These are phyloP conservation scores for Latheticus oryzae DNA, from an alignment of 2,888 invertebrate genomes.

Conservation along the genomic window DNA sequence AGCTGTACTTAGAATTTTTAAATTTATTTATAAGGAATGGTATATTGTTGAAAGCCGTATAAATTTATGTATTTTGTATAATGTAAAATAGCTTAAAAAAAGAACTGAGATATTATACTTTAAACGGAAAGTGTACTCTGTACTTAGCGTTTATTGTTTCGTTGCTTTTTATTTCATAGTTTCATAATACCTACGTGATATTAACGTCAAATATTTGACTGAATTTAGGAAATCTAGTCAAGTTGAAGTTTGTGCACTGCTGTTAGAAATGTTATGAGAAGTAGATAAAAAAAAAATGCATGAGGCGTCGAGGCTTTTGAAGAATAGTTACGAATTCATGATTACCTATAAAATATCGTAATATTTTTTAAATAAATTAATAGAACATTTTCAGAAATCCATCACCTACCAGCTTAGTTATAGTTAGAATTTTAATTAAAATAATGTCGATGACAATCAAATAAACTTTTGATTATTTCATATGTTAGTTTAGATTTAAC, in stretches of 20 bases:
- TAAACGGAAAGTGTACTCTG: slow-evolving; percentile 56
- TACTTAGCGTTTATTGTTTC: slow-evolving; percentile 53
- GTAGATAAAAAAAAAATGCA: slow-evolving; percentile 54
- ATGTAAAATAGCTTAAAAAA: slow-evolving; percentile 60
- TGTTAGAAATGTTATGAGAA: slow-evolving; percentile 55
- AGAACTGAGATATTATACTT: slow-evolving; percentile 59
- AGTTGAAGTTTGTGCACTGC: slow-evolving; percentile 61
- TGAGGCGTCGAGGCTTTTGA: slow-evolving; percentile 48
- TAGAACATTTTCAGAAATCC: slow-evolving; percentile 29
- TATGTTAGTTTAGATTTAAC: slow-evolving; percentile 35
- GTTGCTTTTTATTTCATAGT: slow-evolving; percentile 48
- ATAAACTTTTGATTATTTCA: too few relatives aligned
- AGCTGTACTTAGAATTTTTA: slow-evolving; percentile 60
- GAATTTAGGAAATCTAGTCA: slow-evolving; percentile 57
- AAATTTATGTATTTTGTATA: slow-evolving; percentile 64
- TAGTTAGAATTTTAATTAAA: too few relatives aligned
- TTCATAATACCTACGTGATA: slow-evolving; percentile 60
- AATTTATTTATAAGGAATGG: slow-evolving; percentile 57
- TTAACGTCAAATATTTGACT: slow-evolving; percentile 63
- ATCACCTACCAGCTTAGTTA: slow-evolving; percentile 32
- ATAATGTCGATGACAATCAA: slow-evolving; percentile 45
- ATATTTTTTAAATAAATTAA: slow-evolving; percentile 42
- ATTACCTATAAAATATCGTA: slow-evolving; percentile 39
- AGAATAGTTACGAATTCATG: slow-evolving; percentile 43
- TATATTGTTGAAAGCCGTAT: slow-evolving; percentile 52